These are phyloP conservation scores for Drosophila kanapiae DNA, from an alignment of 1,140 invertebrate genomes.

Conservation along the genomic window DNA sequence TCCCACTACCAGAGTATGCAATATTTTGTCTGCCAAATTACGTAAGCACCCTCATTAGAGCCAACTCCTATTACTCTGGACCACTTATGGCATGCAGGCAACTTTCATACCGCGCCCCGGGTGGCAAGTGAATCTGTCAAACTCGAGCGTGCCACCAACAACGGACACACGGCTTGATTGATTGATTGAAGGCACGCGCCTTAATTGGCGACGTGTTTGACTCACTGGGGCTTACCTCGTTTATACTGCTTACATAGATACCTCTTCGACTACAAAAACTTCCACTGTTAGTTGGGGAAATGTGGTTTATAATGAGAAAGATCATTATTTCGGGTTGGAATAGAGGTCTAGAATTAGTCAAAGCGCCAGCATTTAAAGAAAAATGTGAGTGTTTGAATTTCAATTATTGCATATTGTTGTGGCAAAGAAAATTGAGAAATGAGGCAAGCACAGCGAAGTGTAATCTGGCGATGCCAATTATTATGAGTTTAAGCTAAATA, in stretches of 20 bases:
- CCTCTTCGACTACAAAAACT: slow-evolving; percentile 8
- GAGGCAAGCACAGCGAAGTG: slow-evolving; percentile 14
- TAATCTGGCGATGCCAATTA: slow-evolving; percentile 23
- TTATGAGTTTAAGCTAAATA: slow-evolving; percentile 16
- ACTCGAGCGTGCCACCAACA: slow-evolving; percentile 34
- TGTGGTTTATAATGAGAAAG: slow-evolving; percentile 56
- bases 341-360: slow-evolving; percentile 13
- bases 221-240: slow-evolving; percentile 19
- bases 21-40: slow-evolving; percentile 10
- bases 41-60: slow-evolving; percentile 33
- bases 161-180: slow-evolving; percentile 21
- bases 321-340: slow-evolving; percentile 22
- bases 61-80: slow-evolving; percentile 30
- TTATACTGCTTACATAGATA: slow-evolving; percentile 1
- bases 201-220: slow-evolving; percentile 41
- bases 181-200: slow-evolving; percentile 43
- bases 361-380: slow-evolving; percentile 27
- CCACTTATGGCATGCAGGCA: slow-evolving; percentile 16
- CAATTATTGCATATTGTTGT: slow-evolving; percentile 8
- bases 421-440: slow-evolving; percentile 15
- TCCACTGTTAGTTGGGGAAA: slow-evolving; percentile 24
- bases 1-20: not conserved
- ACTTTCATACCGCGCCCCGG: slow-evolving; percentile 45
- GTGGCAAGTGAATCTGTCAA: slow-evolving; percentile 52
- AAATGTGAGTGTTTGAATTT: slow-evolving; percentile 38